A percentile compares a stretch with the other conserved stretches of the same genome.
phyloP scores from a whole-genome alignment of 2,888 invertebrate species.

The Coleophora deauratella region DNA sequence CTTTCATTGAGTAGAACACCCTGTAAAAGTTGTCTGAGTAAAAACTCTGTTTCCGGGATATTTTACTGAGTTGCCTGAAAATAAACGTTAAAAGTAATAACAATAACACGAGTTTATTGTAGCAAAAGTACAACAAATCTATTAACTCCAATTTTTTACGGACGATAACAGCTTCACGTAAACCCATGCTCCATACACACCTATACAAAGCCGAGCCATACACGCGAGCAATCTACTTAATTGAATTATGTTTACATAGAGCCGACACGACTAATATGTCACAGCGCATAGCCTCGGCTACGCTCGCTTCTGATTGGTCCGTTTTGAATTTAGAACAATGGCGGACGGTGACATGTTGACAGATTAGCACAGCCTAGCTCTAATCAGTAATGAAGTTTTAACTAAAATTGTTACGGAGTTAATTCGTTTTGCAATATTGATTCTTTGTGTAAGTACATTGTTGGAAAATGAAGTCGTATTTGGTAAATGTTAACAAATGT shows the following conservation, averaged over 20 bases:
- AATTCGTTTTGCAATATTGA: conserved; percentile 1
- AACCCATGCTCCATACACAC: too few species aligned
- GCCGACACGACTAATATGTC: conserved; percentile 21
- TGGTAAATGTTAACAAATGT: too few species aligned
- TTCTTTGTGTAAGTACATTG: not conserved
- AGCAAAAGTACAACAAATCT: conserved; percentile 26
- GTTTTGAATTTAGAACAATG: conserved; percentile 44
- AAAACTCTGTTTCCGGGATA: too few species aligned
- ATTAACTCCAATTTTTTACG: conserved; percentile 40
- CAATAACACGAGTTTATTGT: too few species aligned
- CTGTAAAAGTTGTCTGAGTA: too few species aligned
- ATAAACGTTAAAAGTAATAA: too few species aligned
- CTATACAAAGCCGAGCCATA: conserved; percentile 19
- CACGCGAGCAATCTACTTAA: conserved; percentile 39
- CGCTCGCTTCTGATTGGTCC: conserved; percentile 37
- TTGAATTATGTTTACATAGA: conserved; percentile 63
- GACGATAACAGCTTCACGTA: conserved; percentile 28
- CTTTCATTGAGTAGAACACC: too few species aligned
- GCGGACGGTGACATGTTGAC: conserved; percentile 24
- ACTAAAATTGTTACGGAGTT: not conserved
- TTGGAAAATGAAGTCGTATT: too few species aligned
- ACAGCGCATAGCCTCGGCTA: conserved; percentile 19
- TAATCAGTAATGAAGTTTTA: conserved; percentile 1
- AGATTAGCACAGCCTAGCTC: not conserved
- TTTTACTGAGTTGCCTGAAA: too few species aligned